These are phyloP conservation scores for Knipowitschia caucasica DNA, from an alignment of 2,797 vertebrate genomes.

Conservation along the genomic window DNA sequence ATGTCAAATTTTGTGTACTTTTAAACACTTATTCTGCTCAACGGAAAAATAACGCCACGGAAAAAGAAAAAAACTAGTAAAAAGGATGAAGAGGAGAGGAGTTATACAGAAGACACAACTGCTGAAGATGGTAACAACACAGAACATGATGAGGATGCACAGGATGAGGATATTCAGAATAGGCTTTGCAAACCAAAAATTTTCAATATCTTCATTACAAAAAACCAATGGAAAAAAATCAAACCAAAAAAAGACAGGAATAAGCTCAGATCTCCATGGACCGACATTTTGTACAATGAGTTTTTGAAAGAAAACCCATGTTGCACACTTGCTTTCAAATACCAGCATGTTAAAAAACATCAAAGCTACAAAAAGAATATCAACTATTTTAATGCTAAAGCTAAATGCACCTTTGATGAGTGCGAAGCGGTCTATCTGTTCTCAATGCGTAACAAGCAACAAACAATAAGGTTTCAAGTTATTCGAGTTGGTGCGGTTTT, in stretches of 20 bases:
- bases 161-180: too few species aligned
- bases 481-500: background rate
- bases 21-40: too few species aligned
- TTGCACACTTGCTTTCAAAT: background rate
- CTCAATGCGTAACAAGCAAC: background rate
- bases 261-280: background rate
- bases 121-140: too few species aligned
- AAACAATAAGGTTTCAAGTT: background rate
- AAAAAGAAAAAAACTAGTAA: too few species aligned
- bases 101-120: too few species aligned
- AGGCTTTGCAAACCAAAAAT: background rate
- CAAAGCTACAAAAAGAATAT: background rate
- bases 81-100: too few species aligned
- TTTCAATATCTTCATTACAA: background rate
- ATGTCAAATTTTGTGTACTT: too few species aligned
- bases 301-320: background rate
- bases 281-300: background rate
- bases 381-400: background rate
- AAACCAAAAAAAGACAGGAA: background rate
- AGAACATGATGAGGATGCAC: too few species aligned
- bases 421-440: background rate
- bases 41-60: too few species aligned
- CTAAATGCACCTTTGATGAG: background rate
- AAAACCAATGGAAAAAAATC: background rate
- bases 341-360: background rate